Percentiles rank a stretch among this genome's conserved stretches.
phyloP scores from a whole-genome alignment of 2,113 vertebrate genomes.

The Enhydra lutris region DNA sequence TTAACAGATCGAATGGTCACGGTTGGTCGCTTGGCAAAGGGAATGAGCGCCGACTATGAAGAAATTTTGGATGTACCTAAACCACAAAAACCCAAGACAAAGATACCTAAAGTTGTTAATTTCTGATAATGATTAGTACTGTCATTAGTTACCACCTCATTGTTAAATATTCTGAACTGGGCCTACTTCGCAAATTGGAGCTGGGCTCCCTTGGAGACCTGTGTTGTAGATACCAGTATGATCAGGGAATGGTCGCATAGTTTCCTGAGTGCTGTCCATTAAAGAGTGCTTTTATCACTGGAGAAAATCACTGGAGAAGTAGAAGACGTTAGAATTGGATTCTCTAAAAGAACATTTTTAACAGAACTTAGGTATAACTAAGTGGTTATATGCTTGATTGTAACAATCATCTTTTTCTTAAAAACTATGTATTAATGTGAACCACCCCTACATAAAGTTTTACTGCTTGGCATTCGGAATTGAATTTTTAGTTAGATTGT shows the following conservation, averaged over 20 bases:
- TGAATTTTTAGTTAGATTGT: constrained; percentile 3
- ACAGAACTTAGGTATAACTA: neutral
- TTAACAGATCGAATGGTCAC: constrained; percentile 87
- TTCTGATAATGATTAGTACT: constrained; percentile 83
- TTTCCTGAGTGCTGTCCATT: neutral
- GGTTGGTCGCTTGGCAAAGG: constrained; percentile 87
- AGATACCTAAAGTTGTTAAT: constrained; percentile 87
- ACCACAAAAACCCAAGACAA: constrained; percentile 78
- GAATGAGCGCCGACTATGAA: constrained; percentile 94
- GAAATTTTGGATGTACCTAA: constrained; percentile 84
- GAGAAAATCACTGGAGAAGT: neutral
- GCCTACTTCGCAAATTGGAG: neutral
- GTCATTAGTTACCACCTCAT: neutral
- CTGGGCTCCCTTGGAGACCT: neutral
- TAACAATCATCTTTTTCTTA: constrained; percentile 25
- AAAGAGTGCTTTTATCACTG: neutral
- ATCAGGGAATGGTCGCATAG: neutral
- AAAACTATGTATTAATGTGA: constrained; percentile 36
- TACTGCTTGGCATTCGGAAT: neutral
- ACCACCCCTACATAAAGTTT: neutral
- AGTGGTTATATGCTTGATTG: neutral
- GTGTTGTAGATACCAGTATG: too few relatives aligned
- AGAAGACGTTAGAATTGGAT: neutral
- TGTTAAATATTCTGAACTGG: neutral
- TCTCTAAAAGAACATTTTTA: neutral